A percentile compares a stretch with the other conserved stretches of the same genome.
Evolutionary conservation across 2,113 vertebrate genomes (phyloP).

Genomic region (Aptenodytes patagonicus): DNA sequence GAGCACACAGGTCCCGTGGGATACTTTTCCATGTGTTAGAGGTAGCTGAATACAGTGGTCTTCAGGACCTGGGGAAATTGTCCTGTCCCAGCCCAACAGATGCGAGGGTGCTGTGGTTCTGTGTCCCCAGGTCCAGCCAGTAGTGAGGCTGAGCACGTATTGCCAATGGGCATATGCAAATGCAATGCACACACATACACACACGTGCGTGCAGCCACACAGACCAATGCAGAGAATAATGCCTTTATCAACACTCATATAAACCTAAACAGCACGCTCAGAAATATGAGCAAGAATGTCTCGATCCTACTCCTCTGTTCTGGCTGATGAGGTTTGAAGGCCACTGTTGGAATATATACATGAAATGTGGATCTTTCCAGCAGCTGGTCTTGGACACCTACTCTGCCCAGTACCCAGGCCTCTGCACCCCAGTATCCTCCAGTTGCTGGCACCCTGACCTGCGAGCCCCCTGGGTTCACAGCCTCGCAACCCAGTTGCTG

Average conservation of each 20-base stretch:
- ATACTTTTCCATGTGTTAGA: not conserved
- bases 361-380: not conserved
- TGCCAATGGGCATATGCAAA: not conserved
- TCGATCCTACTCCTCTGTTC: fast-evolving
- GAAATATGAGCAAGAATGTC: not conserved
- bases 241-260: not conserved
- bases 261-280: not conserved
- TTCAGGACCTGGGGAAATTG: not conserved
- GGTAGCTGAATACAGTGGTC: not conserved
- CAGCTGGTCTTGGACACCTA: not conserved
- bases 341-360: not conserved
- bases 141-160: fast-evolving
- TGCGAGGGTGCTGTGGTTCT: not conserved
- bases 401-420: not conserved
- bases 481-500: not conserved
- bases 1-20: not conserved
- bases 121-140: not conserved
- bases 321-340: not conserved
- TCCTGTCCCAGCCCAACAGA: not conserved
- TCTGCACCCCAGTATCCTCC: not conserved
- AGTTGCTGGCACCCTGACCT: not conserved
- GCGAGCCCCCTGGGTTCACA: not conserved
- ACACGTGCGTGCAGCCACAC: fast-evolving
- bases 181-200: too few species aligned
- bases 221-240: not conserved